Percentiles rank a stretch among this genome's conserved stretches.
phyloP scores from a whole-genome alignment of 2,888 invertebrate species.

The Zygaena filipendulae region DNA sequence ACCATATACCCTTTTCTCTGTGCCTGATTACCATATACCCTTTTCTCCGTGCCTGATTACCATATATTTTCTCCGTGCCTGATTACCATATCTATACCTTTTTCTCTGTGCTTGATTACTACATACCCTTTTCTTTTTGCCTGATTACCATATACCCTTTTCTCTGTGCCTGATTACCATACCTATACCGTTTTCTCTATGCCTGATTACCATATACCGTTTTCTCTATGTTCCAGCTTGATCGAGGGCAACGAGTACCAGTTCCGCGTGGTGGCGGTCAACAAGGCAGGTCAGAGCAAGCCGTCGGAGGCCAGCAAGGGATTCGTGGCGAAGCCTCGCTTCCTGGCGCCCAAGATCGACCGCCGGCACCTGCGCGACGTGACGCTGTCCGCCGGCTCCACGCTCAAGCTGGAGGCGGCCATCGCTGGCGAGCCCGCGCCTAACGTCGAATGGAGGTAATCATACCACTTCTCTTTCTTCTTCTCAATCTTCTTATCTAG shows the following conservation, averaged over 20 bases:
- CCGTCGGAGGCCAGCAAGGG: conserved; percentile 90
- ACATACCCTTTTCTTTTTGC: no score
- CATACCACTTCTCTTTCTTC: no score
- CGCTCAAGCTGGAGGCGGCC: conserved; percentile 92
- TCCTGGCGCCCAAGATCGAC: conserved; percentile 95
- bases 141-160: not conserved
- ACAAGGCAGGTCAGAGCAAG: conserved; percentile 94
- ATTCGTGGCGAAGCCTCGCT: conserved; percentile 87
- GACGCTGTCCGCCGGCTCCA: conserved; percentile 90
- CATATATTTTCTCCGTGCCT: no score
- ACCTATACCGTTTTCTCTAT: no score
- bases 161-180: no score
- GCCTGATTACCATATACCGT: no score
- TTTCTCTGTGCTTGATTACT: no score
- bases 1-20: no score
- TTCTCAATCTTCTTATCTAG: no score
- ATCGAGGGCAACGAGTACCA: conserved; percentile 97
- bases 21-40: no score
- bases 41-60: no score
- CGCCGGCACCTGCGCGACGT: conserved; percentile 90
- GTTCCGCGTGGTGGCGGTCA: conserved; percentile 94
- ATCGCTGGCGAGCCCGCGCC: conserved; percentile 97
- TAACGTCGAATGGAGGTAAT: conserved; percentile 84
- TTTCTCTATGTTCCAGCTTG: conserved; percentile 63
- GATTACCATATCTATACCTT: no score